phyloP scores from a whole-genome alignment of 35 echinoderm and acorn worm genomes.

The Eucidaris tribuloides region DNA sequence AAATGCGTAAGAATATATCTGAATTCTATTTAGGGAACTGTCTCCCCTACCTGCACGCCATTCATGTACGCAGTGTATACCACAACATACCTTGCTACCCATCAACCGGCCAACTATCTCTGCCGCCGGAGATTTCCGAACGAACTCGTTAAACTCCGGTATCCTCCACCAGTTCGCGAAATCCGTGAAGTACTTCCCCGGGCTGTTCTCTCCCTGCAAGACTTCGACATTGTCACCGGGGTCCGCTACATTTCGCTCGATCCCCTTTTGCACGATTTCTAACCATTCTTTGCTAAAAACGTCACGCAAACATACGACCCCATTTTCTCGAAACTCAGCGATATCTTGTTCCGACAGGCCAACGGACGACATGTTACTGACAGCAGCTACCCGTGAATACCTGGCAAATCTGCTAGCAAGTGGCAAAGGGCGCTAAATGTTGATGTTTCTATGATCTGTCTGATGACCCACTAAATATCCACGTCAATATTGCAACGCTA shows the following conservation, averaged over 20 bases:
- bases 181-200: slow-evolving; percentile 40
- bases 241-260: slow-evolving; percentile 10
- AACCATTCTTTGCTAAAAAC: slow-evolving; percentile 31
- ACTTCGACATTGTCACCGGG: slow-evolving; percentile 29
- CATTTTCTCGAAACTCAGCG: slow-evolving; percentile 17
- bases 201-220: background rate
- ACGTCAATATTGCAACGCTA: too few species aligned
- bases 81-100: slow-evolving; percentile 35
- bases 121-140: slow-evolving; percentile 17
- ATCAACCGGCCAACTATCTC: slow-evolving; percentile 33
- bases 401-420: too few species aligned
- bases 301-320: slow-evolving; percentile 21
- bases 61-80: too few species aligned
- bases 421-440: too few species aligned
- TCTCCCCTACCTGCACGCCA: too few species aligned
- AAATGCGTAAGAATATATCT: too few species aligned
- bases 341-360: background rate
- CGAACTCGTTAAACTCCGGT: slow-evolving; percentile 28
- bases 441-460: too few species aligned
- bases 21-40: too few species aligned
- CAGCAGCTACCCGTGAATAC: too few species aligned
- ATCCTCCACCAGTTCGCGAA: slow-evolving; percentile 44
- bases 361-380: background rate
- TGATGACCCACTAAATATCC: too few species aligned
- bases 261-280: background rate